Evolutionary conservation across 2,113 vertebrate genomes (phyloP), one percentile per base, ranked within the genome.

Genomic region (Dolichotis patagonum): DNA sequence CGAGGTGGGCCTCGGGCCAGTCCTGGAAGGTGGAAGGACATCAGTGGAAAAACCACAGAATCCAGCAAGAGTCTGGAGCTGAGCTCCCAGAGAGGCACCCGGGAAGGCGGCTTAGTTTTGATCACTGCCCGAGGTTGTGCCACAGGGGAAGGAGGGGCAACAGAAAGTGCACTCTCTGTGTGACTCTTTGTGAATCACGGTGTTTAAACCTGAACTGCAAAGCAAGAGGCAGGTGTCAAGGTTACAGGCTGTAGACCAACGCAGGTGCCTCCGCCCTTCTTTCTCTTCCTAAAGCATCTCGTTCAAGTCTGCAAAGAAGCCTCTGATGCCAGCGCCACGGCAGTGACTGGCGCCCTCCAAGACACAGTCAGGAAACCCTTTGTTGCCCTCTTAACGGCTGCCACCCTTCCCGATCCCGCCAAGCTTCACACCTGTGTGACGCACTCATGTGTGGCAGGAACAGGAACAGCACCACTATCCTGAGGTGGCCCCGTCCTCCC

Each of bases 381-480:
- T 20, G 4, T 32, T 22, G 69, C 38, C 38, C 38, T 5, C 20
- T 8, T 12, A n/a, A 22, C 20, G 9, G 19, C n/a, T 71, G 35
- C 69, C 19, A 24, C 20, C 9, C 32, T 46, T 49, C 62, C 80
- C 46, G 17, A 6, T 7, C 28, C 35, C 7, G 85, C 46, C 26
- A 0, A 5, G 32, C 22, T n/a, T 83, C 54, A 56, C n/a, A 78
- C 0, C 52, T 17, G 13, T 54, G 2, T 5, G 38, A 84, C 24
- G 6, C 62, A 22, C 3, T 3, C 1, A 0, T 1, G 7, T 28
- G 46, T 4, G 1, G 4, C 1, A 1, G 13, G 35, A 7, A 49
- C 32, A 26, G 56, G 54, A 56, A 2, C 16, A 26, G 56, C 32
- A 13, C 8, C 0, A 10, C 32, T 10, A 1, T 35, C 26, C 41